Evolutionary conservation across 1,140 invertebrate species (phyloP).

Genomic region (Trachymyrmex septentrionalis): DNA sequence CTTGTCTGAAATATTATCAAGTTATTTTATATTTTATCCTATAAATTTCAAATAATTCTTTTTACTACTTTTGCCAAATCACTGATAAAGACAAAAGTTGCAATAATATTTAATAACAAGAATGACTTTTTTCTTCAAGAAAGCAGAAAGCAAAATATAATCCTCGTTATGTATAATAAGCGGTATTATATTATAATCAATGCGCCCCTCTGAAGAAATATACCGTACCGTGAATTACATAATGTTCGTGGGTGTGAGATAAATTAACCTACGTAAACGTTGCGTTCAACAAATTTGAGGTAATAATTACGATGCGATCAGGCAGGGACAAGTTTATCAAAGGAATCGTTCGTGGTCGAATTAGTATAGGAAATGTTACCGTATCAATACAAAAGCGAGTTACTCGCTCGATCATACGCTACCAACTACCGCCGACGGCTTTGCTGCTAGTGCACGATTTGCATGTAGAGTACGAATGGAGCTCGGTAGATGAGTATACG

Average conservation of each 20-base stretch:
- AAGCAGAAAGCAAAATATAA: neutral
- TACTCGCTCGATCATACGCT: conserved; percentile 70
- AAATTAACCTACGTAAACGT: conserved; percentile 39
- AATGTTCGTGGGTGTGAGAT: conserved; percentile 9
- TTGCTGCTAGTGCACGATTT: conserved; percentile 69
- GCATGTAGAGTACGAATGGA: conserved; percentile 77
- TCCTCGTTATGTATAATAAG: too few relatives aligned
- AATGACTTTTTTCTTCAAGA: neutral
- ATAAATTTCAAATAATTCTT: neutral
- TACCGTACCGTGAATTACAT: neutral
- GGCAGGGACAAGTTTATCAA: conserved; percentile 40
- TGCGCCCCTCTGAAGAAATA: neutral
- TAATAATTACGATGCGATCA: conserved; percentile 35
- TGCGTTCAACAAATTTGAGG: conserved; percentile 25
- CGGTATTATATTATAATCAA: neutral
- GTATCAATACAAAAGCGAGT: conserved; percentile 65
- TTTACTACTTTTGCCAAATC: neutral
- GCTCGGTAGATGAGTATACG: conserved; percentile 73
- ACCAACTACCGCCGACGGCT: conserved; percentile 70
- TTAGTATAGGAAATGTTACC: conserved; percentile 59
- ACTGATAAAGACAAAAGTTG: neutral
- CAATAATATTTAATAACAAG: neutral
- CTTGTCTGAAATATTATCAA: neutral
- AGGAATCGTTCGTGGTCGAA: conserved; percentile 46
- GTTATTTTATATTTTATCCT: neutral